Base-by-base conservation (phyloP, 2,113 vertebrate species). In the Catagonus wagneri region DNA sequence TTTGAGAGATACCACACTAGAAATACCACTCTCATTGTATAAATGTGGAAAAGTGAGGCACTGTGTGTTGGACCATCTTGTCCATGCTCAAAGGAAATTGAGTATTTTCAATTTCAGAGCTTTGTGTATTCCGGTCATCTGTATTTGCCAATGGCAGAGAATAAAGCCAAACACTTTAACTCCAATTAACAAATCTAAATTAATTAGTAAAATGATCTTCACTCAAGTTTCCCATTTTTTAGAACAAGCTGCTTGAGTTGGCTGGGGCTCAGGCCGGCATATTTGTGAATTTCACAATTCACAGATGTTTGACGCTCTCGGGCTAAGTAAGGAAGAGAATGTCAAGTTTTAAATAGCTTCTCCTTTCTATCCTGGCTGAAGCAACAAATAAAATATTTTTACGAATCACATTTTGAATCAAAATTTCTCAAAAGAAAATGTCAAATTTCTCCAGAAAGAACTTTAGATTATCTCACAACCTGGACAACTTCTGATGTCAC, bases 291-390 rank as follows among this genome's bases (percentile, higher is more conserved):
- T 98, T 98, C 98, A 99, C 98, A 99, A 99, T 99, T 99, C 98
- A 99, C 99, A 99, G 99, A 99, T 99, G 99, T 99, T 98, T 98
- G 98, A 97, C 98, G 96, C 98, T 98, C 98, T 99, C 97, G 92
- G 98, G 94, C 98, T 97, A 98, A 98, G 98, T 98, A 98, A 99
- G 98, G 98, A 98, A 97, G 98, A 98, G 98, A 98, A 98, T 99
- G 98, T 98, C 98, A 98, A 98, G 98, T 98, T 98, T 98, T 98
- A 99, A 99, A 99, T 99, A 99, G 98, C 98, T 98, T 98, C 98
- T 97, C 97, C 91, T 97, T 98, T 98, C 98, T 93, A 98, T 97
- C 94, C 98, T 98, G 98, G 98, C 98, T 98, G 97, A 97, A 97
- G 97, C 96, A 98, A 97, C 96, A 97, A 98, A 97, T 98, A 96